phyloP scores from a whole-genome alignment of 64 coral and sea anemone genomes.

The Astreopora myriophthalma region DNA sequence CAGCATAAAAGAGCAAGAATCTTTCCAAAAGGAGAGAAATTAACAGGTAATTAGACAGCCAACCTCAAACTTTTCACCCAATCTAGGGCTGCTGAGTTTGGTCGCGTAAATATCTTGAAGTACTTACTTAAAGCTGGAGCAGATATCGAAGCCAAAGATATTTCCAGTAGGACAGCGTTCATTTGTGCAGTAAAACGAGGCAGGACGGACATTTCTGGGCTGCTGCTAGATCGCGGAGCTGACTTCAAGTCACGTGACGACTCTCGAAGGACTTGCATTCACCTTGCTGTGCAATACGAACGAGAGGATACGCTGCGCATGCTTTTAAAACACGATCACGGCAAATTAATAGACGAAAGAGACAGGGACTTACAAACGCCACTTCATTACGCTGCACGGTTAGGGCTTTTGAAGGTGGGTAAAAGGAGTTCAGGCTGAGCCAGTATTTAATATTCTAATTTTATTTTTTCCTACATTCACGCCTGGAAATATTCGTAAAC shows the following conservation, averaged over 20 bases:
- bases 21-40: no score
- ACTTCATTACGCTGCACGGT: neutral
- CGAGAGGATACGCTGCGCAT: constrained; percentile 51
- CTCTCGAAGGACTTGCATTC: constrained; percentile 63
- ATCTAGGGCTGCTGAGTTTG: constrained; percentile 60
- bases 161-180: constrained; percentile 56
- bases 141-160: constrained; percentile 48
- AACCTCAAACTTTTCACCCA: neutral
- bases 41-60: no score
- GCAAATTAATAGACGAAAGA: constrained; percentile 8
- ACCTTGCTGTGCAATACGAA: constrained; percentile 67
- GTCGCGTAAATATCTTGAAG: constrained; percentile 23
- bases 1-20: no score
- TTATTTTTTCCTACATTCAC: no score
- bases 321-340: constrained; percentile 27
- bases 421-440: no score
- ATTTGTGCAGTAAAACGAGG: constrained; percentile 53
- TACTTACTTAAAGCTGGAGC: neutral
- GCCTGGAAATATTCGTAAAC: no score
- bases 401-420: neutral
- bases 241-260: constrained; percentile 51
- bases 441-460: no score
- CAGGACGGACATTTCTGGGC: constrained; percentile 29
- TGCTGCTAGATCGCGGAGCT: constrained; percentile 64
- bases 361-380: constrained; percentile 60